These are phyloP conservation scores for Epinephelus fuscoguttatus DNA, from an alignment of 2,113 vertebrate species.

Conservation along the genomic window DNA sequence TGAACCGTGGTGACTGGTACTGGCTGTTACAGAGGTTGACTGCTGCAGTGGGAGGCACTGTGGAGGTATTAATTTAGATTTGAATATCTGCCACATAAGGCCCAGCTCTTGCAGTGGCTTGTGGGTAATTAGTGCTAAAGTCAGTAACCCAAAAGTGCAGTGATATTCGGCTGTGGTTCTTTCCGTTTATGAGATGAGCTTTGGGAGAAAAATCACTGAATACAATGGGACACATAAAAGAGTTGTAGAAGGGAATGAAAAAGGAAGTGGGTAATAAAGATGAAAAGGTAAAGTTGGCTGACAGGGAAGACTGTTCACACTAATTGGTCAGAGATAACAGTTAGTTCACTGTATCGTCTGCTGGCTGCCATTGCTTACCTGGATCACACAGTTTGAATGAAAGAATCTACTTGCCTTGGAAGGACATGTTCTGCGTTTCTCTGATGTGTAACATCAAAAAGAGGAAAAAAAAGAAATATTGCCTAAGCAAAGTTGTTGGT, in stretches of 20 bases:
- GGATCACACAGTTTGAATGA: constrained; percentile 30
- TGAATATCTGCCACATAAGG: constrained; percentile 67
- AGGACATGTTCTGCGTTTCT: constrained; percentile 11
- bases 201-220: constrained; percentile 32
- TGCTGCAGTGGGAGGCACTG: constrained; percentile 46
- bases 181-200: constrained; percentile 40
- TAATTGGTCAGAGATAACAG: constrained; percentile 31
- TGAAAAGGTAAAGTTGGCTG: constrained; percentile 33
- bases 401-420: constrained; percentile 29
- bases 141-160: constrained; percentile 62
- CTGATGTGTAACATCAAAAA: constrained; percentile 51
- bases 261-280: constrained; percentile 36
- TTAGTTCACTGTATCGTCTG: constrained; percentile 12
- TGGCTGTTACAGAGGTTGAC: constrained; percentile 49
- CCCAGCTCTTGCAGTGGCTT: constrained; percentile 52
- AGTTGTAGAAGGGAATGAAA: constrained; percentile 22
- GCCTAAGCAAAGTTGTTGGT: constrained; percentile 44
- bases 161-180: constrained; percentile 57
- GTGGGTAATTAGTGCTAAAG: constrained; percentile 78
- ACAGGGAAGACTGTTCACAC: constrained; percentile 8
- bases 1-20: constrained; percentile 48
- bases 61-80: constrained; percentile 68
- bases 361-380: constrained; percentile 10
- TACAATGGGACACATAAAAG: constrained; percentile 24
- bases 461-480: background rate